Conservation (phyloP, 2,797 vertebrate genomes). For the Gouania willdenowi region DNA sequence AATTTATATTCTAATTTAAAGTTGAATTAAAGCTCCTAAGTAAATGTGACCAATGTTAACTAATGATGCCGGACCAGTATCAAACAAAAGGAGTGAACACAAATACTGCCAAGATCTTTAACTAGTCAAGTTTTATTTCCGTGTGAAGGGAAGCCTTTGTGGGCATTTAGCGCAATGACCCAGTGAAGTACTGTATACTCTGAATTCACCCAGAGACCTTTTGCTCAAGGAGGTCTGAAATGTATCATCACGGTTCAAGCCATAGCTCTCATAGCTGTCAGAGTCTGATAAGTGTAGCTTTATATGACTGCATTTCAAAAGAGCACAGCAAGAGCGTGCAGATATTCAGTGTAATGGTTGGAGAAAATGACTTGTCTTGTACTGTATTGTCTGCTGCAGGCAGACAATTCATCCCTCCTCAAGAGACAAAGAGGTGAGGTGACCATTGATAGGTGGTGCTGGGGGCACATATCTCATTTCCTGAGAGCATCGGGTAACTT, state of each 20-base stretch:
- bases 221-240: background rate
- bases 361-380: background rate
- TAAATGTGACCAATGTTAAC: too few relatives aligned
- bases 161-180: background rate
- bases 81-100: background rate
- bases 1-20: too few relatives aligned
- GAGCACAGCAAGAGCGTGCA: background rate
- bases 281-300: background rate
- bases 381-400: background rate
- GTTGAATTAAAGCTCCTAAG: too few relatives aligned
- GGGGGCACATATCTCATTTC: constrained; percentile 8
- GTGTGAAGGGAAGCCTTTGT: background rate
- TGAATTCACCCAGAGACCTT: background rate
- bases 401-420: constrained; percentile 9
- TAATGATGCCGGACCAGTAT: background rate
- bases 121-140: background rate
- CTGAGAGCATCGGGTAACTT: constrained; percentile 10
- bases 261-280: background rate
- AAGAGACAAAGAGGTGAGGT: constrained; percentile 8
- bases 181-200: background rate
- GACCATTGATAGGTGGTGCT: background rate
- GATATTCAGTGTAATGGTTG: background rate
- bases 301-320: background rate
- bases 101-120: background rate
- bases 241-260: background rate